Percentiles rank a stretch among this genome's conserved stretches.
phyloP scores from a whole-genome alignment of 2,113 vertebrate genomes.

The Sminthopsis crassicaudata region DNA sequence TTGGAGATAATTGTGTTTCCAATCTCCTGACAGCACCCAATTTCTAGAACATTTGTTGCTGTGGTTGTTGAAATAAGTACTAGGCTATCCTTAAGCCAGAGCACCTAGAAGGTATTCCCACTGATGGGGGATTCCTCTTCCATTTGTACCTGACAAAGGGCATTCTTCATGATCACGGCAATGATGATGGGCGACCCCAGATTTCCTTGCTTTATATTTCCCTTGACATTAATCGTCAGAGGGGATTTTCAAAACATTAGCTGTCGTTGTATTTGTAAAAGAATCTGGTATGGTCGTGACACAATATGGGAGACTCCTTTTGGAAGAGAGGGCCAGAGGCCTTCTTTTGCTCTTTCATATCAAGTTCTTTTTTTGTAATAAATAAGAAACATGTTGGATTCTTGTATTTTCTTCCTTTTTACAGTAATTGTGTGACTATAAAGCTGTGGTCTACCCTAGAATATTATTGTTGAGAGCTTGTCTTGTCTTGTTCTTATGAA shows the following conservation, averaged over 20 bases:
- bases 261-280: background rate
- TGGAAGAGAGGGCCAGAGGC: background rate
- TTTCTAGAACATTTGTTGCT: background rate
- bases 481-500: background rate
- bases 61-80: background rate
- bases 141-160: background rate
- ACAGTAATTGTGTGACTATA: background rate
- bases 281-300: background rate
- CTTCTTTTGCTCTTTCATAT: background rate
- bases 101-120: background rate
- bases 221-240: background rate
- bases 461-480: background rate
- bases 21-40: background rate
- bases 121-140: background rate
- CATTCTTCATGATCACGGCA: background rate
- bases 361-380: background rate
- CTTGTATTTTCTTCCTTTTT: background rate
- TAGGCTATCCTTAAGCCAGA: background rate
- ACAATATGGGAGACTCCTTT: background rate
- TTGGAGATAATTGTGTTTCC: background rate
- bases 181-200: background rate
- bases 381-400: background rate
- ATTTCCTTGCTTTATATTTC: background rate
- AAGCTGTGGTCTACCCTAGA: background rate
- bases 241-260: background rate